These are phyloP conservation scores for Triplophysa rosa DNA, from an alignment of 2,113 vertebrate genomes.

Conservation along the genomic window DNA sequence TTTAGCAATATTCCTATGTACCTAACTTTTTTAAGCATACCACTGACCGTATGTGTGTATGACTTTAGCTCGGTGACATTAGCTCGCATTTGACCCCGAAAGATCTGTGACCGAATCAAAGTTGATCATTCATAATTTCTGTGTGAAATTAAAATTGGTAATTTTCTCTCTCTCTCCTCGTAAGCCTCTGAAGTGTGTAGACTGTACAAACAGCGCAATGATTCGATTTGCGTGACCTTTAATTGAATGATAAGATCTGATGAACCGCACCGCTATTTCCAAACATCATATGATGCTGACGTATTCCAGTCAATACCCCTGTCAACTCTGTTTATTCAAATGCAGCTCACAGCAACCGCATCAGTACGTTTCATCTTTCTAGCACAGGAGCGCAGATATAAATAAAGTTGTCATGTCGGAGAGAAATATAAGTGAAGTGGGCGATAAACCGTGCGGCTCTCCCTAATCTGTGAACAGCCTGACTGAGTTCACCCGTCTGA, in stretches of 20 bases:
- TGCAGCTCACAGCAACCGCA: not conserved
- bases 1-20: slow-evolving; percentile 10
- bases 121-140: too few relatives aligned
- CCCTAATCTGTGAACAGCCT: slow-evolving; percentile 3
- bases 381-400: slow-evolving; percentile 15
- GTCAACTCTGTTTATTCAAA: slow-evolving; percentile 17
- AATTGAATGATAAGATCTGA: slow-evolving; percentile 66
- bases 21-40: not conserved
- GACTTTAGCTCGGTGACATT: slow-evolving; percentile 27
- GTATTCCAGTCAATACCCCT: slow-evolving; percentile 33
- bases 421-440: slow-evolving; percentile 21
- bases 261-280: slow-evolving; percentile 44
- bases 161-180: slow-evolving; percentile 40
- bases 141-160: too few relatives aligned
- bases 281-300: slow-evolving; percentile 39
- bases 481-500: slow-evolving; percentile 1
- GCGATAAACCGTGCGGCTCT: slow-evolving; percentile 1
- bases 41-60: slow-evolving; percentile 12
- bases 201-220: slow-evolving; percentile 59
- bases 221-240: slow-evolving; percentile 71
- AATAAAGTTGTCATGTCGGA: slow-evolving; percentile 28
- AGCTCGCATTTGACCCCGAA: slow-evolving; percentile 21
- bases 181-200: slow-evolving; percentile 41
- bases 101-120: not conserved
- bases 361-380: slow-evolving; percentile 15